A percentile compares a stretch with the other conserved stretches of the same genome.
phyloP scores from a whole-genome alignment of 2,888 invertebrate genomes.

The Dermolepida albohirtum region DNA sequence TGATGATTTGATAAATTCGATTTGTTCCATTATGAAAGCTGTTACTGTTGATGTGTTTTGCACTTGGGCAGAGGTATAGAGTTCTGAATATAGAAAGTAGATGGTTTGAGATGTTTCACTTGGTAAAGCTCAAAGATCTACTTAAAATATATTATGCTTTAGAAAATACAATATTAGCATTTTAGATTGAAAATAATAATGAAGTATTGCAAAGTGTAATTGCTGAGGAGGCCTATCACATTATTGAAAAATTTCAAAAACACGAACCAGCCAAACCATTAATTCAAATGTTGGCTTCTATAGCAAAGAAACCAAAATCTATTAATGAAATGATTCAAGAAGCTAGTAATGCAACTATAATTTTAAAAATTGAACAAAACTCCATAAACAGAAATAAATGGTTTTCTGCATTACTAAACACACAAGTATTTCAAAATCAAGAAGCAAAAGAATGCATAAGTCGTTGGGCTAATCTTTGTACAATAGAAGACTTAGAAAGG shows the following conservation, averaged over 20 bases:
- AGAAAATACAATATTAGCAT: conserved; percentile 8
- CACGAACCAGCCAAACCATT: conserved; percentile 55
- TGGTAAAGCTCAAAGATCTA: no score
- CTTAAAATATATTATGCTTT: no score
- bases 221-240: conserved; percentile 56
- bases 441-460: conserved; percentile 55
- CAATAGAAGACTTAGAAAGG: conserved; percentile 53
- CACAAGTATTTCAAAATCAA: conserved; percentile 54
- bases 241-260: conserved; percentile 58
- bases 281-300: conserved; percentile 54
- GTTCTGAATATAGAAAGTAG: background rate
- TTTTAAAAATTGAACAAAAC: conserved; percentile 56
- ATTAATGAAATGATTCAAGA: conserved; percentile 56
- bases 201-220: conserved; percentile 57
- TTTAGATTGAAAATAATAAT: conserved; percentile 54
- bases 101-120: no score
- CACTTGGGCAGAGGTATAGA: conserved; percentile 61
- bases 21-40: conserved; percentile 53
- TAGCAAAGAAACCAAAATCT: conserved; percentile 60
- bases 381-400: conserved; percentile 56
- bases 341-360: conserved; percentile 56
- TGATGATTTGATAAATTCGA: conserved; percentile 51
- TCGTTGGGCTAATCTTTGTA: conserved; percentile 56
- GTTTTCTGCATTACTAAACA: conserved; percentile 59
- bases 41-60: conserved; percentile 60